A percentile compares a stretch with the other conserved stretches of the same genome.
Evolutionary conservation across 64 coral and sea anemone genomes (phyloP).

Genomic region (Catalaphyllia jardinei): DNA sequence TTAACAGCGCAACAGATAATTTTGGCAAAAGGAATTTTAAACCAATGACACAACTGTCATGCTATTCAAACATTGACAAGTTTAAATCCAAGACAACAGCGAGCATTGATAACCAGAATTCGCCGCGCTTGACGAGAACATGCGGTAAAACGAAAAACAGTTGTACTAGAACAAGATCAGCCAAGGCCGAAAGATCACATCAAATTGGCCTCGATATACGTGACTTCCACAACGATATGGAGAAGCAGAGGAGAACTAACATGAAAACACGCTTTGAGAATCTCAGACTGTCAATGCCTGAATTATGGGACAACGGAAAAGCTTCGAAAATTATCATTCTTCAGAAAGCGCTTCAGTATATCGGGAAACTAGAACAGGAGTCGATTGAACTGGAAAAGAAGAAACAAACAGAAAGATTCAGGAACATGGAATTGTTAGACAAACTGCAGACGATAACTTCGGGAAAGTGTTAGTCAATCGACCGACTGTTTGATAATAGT

Average conservation of each 20-base stretch:
- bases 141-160: not conserved
- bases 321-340: conserved; percentile 61
- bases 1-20: not conserved
- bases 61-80: not conserved
- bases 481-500: not conserved
- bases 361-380: not conserved
- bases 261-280: conserved; percentile 67
- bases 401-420: not conserved
- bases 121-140: not conserved
- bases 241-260: conserved; percentile 54
- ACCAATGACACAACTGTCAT: not conserved
- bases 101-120: not conserved
- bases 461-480: not conserved
- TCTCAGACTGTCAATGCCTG: conserved; percentile 25
- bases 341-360: conserved; percentile 24
- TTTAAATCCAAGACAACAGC: not conserved
- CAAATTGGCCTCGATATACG: not conserved
- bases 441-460: conserved; percentile 55
- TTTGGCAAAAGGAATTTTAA: not conserved
- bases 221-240: conserved; percentile 41
- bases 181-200: not conserved
- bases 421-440: conserved; percentile 35
- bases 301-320: conserved; percentile 3
- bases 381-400: not conserved
- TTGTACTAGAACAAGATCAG: not conserved